Evolutionary conservation across 1,140 invertebrate species (phyloP).

Genomic region (Tenebrio molitor): DNA sequence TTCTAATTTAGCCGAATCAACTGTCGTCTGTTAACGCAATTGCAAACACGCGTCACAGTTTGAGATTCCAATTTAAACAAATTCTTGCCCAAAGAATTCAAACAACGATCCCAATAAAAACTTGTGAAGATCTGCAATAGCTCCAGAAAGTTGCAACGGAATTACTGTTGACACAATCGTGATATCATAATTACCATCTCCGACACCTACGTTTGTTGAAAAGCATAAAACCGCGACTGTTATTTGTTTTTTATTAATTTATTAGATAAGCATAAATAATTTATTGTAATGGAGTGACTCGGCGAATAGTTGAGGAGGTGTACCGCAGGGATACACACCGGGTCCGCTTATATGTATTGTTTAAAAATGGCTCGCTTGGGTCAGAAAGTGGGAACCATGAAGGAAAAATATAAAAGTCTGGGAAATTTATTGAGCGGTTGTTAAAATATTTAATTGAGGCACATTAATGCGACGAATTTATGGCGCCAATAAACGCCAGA

Average conservation of each 20-base stretch:
- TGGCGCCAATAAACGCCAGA: conserved; percentile 4
- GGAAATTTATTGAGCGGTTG: not conserved
- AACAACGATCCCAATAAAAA: too few species aligned
- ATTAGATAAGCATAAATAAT: too few species aligned
- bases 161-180: conserved; percentile 8
- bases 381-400: conserved; percentile 15
- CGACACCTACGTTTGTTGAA: not conserved
- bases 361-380: not conserved
- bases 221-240: not conserved
- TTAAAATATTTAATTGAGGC: conserved; percentile 17
- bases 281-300: not conserved
- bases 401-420: conserved; percentile 4
- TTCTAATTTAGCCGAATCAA: too few species aligned
- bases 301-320: not conserved
- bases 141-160: conserved; percentile 18
- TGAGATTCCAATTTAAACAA: too few species aligned
- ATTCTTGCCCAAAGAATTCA: too few species aligned
- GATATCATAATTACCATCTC: conserved; percentile 22
- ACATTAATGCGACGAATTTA: not conserved
- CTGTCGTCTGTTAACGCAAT: too few species aligned
- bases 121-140: too few species aligned
- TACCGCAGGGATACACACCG: too few species aligned
- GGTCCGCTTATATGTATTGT: too few species aligned
- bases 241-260: too few species aligned
- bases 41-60: too few species aligned